Evolutionary conservation across 2,888 invertebrate species (phyloP).

Genomic region (Tribolium freemani): DNA sequence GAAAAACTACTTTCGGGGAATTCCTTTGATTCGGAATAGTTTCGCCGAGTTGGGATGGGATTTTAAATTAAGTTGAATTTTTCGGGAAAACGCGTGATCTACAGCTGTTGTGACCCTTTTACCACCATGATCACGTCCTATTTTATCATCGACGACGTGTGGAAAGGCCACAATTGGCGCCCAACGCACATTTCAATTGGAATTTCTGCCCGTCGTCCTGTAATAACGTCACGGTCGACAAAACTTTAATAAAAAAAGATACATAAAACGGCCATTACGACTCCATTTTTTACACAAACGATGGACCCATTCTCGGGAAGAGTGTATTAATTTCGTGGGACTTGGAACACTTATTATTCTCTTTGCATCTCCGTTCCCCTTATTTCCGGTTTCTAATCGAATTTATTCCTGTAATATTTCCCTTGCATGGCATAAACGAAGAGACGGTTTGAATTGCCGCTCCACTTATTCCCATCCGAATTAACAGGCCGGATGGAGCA

Average conservation of each 20-base stretch:
- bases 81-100: not conserved
- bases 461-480: conserved; percentile 2
- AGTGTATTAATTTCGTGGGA: conserved; percentile 19
- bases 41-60: too few species aligned
- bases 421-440: conserved; percentile 8
- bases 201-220: not conserved
- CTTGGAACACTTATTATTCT: conserved; percentile 22
- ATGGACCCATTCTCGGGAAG: conserved; percentile 7
- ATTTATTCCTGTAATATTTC: conserved; percentile 19
- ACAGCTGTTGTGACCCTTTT: conserved; percentile 27
- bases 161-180: conserved; percentile 13
- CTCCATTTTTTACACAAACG: conserved; percentile 12
- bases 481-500: conserved; percentile 6
- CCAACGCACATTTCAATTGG: conserved; percentile 21
- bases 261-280: conserved; percentile 25
- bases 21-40: too few species aligned
- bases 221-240: conserved; percentile 12
- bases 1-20: too few species aligned
- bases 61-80: too few species aligned
- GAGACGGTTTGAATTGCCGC: conserved; percentile 6
- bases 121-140: conserved; percentile 22
- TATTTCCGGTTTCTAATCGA: conserved; percentile 26
- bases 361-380: conserved; percentile 20
- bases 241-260: conserved; percentile 25
- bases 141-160: conserved; percentile 22